Evolutionary conservation across 2,113 vertebrate species (phyloP), one percentile per base, ranked within the genome.

Genomic region (Lagopus leucura): DNA sequence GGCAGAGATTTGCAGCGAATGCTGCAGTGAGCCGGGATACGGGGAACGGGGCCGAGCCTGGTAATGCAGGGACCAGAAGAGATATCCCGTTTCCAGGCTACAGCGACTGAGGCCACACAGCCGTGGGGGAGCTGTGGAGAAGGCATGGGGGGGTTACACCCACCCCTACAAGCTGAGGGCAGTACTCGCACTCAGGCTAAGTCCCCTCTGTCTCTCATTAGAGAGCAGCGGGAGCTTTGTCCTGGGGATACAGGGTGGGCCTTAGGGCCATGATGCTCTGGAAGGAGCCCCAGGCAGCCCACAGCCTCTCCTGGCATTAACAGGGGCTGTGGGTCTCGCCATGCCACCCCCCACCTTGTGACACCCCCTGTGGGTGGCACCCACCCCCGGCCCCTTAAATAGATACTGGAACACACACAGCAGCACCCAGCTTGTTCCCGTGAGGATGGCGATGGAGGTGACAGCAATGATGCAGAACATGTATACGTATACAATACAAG

Each of bases 401-500:
- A 58, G 7, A 80, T 73, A 38, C 82, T 72, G 72, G 67, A 69
- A 75, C 88, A 94, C 82, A 95, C 73, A 88, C 34, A 94, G 54
- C 43, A 48, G 25, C 61, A 52, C 70, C n/a, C 45, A 61, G 76
- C 92, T 94, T 19, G 54, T 87, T 80, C 94, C 90, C 80, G 40
- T 95, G 92, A 96, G 86, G 88, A 97, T 96, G 95, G 92, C 32
- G 90, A 97, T 96, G 96, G 92, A 95, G 92, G 94, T 96, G 96
- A 96, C 92, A 94, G 93, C 86, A 94, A 97, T 96, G 94, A 90
- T 90, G 93, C 86, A 89, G 95, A 91, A 96, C 96, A 97, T 97
- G 97, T 97, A 97, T 97, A 97, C 96, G 97, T 97, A 97, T 97
- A 97, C 97, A 97, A 97, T 97, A 97, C 95, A 97, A 96, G 95